Evolutionary conservation across 2,888 invertebrate species (phyloP).

Genomic region (Phania funesta): DNA sequence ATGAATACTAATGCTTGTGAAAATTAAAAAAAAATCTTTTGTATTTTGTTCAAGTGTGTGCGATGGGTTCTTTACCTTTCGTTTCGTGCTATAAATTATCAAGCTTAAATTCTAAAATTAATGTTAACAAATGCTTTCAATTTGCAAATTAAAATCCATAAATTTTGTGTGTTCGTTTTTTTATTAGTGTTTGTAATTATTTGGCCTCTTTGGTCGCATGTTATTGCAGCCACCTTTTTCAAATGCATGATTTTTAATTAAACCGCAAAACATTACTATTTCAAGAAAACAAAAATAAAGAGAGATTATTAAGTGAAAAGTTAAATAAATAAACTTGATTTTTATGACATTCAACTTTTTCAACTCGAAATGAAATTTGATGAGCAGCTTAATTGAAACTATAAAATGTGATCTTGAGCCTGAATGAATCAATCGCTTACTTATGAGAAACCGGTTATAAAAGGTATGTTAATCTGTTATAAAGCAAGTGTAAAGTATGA

Average conservation of each 20-base stretch:
- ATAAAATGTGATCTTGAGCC: no score
- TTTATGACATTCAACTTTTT: not conserved
- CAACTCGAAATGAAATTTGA: not conserved
- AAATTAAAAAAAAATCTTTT: conserved; percentile 43
- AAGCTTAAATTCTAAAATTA: conserved; percentile 19
- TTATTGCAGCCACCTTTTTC: not conserved
- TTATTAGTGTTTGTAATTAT: not conserved
- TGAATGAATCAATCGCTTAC: no score
- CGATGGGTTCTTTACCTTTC: not conserved
- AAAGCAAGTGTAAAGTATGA: no score
- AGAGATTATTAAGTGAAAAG: conserved; percentile 7
- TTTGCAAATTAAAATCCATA: conserved; percentile 5
- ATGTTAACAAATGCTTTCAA: conserved; percentile 36
- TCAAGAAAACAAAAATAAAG: not conserved
- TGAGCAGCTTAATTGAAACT: no score
- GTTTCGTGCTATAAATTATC: not conserved
- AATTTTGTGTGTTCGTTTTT: not conserved
- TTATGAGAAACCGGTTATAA: no score
- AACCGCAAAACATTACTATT: conserved; percentile 34
- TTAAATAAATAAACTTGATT: conserved; percentile 10
- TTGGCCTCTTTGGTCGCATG: not conserved
- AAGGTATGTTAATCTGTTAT: no score
- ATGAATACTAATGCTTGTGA: conserved; percentile 56
- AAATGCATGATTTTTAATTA: conserved; percentile 57
- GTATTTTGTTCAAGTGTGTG: not conserved